A percentile compares a stretch with the other conserved stretches of the same genome.
These are phyloP conservation scores for Agrochola lychnidis DNA, from an alignment of 2,888 invertebrate species.

Conservation along the genomic window DNA sequence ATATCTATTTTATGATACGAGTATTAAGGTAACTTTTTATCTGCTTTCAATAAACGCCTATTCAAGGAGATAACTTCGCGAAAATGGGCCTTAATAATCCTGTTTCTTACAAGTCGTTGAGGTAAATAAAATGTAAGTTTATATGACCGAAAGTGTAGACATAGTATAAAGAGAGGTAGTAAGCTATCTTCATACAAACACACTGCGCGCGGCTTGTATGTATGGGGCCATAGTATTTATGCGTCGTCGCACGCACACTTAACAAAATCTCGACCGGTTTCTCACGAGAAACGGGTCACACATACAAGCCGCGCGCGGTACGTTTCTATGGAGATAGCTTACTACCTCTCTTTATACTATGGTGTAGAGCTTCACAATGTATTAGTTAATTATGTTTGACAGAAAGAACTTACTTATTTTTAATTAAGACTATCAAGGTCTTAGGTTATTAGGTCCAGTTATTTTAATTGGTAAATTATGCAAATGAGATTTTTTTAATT, in stretches of 20 bases:
- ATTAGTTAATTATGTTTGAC: constrained; percentile 1
- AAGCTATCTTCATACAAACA: too few relatives aligned
- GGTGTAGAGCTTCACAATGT: not conserved
- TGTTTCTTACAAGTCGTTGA: constrained; percentile 9
- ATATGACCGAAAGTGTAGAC: not conserved
- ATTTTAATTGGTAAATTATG: constrained; percentile 1
- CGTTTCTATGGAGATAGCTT: too few relatives aligned
- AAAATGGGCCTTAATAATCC: not conserved
- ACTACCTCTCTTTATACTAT: too few relatives aligned
- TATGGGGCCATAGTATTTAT: too few relatives aligned
- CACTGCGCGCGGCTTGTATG: too few relatives aligned
- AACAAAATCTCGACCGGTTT: too few relatives aligned
- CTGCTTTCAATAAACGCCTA: too few relatives aligned
- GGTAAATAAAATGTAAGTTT: not conserved
- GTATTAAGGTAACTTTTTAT: not conserved
- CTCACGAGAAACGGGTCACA: too few relatives aligned
- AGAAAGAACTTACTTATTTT: constrained; percentile 31
- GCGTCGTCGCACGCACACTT: too few relatives aligned
- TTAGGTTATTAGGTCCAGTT: not conserved
- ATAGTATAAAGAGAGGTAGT: too few relatives aligned
- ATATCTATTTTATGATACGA: not conserved
- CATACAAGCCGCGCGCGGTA: too few relatives aligned
- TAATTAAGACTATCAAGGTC: constrained; percentile 46
- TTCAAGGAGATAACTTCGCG: not conserved
- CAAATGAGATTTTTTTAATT: not conserved